Conservation (phyloP, 2,797 vertebrate species). For the Sylvilagus floridanus region DNA sequence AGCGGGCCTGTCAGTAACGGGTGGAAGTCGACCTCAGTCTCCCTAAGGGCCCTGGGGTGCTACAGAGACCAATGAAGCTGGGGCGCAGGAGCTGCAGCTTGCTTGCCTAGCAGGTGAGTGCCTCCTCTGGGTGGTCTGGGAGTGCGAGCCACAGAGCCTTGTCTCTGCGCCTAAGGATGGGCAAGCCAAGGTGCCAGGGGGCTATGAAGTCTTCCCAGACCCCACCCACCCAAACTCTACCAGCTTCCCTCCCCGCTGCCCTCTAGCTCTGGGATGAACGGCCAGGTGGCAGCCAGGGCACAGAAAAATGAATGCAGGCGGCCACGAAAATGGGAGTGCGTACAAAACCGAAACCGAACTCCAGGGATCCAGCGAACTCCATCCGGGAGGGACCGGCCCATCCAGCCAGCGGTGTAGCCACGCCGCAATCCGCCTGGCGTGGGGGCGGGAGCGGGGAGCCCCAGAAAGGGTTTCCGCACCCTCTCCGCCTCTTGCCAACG, state of each 20-base stretch:
- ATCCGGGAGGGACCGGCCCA: neutral
- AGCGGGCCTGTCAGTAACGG: neutral
- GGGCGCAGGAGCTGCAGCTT: neutral
- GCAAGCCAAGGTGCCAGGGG: neutral
- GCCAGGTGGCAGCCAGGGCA: neutral
- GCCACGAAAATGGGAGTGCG: conserved; percentile 34
- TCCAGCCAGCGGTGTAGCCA: neutral
- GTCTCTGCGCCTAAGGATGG: neutral
- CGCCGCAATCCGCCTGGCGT: neutral
- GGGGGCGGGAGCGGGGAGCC: conserved; percentile 8
- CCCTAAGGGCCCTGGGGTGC: neutral
- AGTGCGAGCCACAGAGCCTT: neutral
- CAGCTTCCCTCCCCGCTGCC: neutral
- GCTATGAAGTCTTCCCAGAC: neutral
- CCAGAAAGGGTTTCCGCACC: neutral
- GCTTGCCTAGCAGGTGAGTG: conserved; percentile 49
- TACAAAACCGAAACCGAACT: conserved; percentile 76
- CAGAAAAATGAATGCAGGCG: neutral
- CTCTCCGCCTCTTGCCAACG: conserved; percentile 26
- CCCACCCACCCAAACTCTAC: neutral
- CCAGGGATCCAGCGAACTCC: neutral
- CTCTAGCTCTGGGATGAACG: neutral
- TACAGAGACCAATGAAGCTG: neutral
- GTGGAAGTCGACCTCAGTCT: neutral
- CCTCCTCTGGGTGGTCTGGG: neutral